These are phyloP conservation scores for Hydrochoerus hydrochaeris DNA, from an alignment of 2,113 vertebrate genomes.

Conservation along the genomic window DNA sequence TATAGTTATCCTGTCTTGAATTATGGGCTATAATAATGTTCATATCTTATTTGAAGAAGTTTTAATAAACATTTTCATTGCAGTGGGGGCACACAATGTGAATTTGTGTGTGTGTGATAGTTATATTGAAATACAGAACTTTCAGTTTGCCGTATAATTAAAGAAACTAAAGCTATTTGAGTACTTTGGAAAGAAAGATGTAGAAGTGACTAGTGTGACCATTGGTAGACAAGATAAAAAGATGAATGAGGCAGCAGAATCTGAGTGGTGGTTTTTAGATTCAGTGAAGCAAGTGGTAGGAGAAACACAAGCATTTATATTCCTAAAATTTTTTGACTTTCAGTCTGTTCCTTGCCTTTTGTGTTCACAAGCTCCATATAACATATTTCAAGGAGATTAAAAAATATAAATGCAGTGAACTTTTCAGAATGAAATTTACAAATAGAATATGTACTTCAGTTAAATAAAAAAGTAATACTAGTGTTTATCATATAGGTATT, in stretches of 20 bases:
- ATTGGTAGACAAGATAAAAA: background rate
- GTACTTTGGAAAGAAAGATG: background rate
- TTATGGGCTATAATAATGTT: background rate
- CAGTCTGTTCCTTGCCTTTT: background rate
- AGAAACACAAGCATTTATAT: background rate
- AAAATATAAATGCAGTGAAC: slow-evolving; percentile 23
- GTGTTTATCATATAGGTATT: background rate
- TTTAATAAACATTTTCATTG: slow-evolving; percentile 25
- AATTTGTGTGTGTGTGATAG: background rate
- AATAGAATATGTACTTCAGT: background rate
- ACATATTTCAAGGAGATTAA: slow-evolving; percentile 28
- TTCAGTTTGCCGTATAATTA: slow-evolving; percentile 5
- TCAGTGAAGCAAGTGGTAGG: background rate
- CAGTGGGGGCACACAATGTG: background rate
- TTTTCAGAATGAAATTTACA: slow-evolving; percentile 16
- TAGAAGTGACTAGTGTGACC: background rate
- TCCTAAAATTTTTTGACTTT: slow-evolving; percentile 4
- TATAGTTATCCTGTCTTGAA: slow-evolving; percentile 32
- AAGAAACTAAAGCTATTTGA: background rate
- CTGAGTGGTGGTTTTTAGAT: background rate
- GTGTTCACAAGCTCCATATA: background rate
- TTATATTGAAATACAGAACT: background rate
- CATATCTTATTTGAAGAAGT: slow-evolving; percentile 38
- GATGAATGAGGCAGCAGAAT: background rate
- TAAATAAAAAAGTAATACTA: slow-evolving; percentile 33